phyloP scores from a whole-genome alignment of 2,888 invertebrate genomes.

The Heliconius charithonia region DNA sequence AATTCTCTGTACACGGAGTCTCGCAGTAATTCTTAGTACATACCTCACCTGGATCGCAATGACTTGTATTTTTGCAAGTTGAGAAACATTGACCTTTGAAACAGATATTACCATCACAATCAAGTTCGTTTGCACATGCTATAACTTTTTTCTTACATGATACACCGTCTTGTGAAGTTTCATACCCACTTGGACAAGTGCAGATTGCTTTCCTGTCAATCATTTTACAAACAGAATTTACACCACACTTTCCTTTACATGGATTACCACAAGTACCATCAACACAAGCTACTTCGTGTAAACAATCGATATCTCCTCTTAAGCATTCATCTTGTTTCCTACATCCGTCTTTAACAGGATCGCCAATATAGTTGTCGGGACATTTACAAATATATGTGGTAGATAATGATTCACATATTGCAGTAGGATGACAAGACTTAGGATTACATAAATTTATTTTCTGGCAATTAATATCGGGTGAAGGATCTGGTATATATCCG shows the following conservation, averaged over 20 bases:
- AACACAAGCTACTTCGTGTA: conserved; percentile 88
- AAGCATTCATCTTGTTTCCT: conserved; percentile 89
- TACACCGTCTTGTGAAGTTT: conserved; percentile 81
- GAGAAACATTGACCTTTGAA: conserved; percentile 92
- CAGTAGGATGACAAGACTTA: conserved; percentile 91
- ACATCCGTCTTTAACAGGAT: conserved; percentile 90
- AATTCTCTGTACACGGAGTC: conserved; percentile 90
- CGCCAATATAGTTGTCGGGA: conserved; percentile 89
- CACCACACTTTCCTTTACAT: conserved; percentile 91
- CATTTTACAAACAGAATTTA: conserved; percentile 92
- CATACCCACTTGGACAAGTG: conserved; percentile 89
- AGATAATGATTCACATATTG: conserved; percentile 88
- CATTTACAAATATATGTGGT: conserved; percentile 91
- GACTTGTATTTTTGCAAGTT: conserved; percentile 89
- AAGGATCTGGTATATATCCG: conserved; percentile 91
- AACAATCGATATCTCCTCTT: conserved; percentile 89
- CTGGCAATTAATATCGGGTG: conserved; percentile 92
- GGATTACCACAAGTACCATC: conserved; percentile 90
- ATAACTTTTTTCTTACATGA: conserved; percentile 89
- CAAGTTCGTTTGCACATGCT: conserved; percentile 87
- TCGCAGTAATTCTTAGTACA: conserved; percentile 91
- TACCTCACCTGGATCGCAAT: conserved; percentile 91
- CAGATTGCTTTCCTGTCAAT: conserved; percentile 90
- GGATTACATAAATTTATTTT: conserved; percentile 88
- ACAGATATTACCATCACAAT: conserved; percentile 92